These are phyloP conservation scores for Cosmorhoe ocellata DNA, from an alignment of 2,888 invertebrate genomes.

Conservation along the genomic window DNA sequence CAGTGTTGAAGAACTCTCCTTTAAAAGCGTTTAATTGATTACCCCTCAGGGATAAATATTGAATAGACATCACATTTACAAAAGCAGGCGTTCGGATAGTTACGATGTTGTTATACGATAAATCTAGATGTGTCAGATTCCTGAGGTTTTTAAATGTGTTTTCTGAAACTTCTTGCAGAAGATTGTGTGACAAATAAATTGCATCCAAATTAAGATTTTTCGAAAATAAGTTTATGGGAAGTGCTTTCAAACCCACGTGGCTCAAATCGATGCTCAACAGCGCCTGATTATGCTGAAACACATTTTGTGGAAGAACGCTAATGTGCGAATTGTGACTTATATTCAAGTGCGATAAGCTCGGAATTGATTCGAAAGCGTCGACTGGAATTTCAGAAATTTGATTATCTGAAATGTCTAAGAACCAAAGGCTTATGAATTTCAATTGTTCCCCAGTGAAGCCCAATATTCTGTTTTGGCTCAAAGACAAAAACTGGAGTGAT, in stretches of 20 bases:
- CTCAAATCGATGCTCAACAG: constrained; percentile 88
- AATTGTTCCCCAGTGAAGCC: constrained; percentile 85
- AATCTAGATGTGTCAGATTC: constrained; percentile 88
- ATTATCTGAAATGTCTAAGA: constrained; percentile 90
- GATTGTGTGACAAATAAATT: constrained; percentile 87
- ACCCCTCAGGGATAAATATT: constrained; percentile 86
- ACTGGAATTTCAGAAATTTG: constrained; percentile 87
- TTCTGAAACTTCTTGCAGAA: constrained; percentile 89
- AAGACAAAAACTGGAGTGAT: constrained; percentile 86
- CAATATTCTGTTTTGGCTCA: constrained; percentile 89
- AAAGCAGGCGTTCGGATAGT: constrained; percentile 90
- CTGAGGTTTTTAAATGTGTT: constrained; percentile 89
- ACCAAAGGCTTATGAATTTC: constrained; percentile 84
- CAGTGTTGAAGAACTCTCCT: constrained; percentile 93
- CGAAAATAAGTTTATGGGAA: constrained; percentile 87
- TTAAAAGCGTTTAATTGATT: constrained; percentile 91
- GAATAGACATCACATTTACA: constrained; percentile 88
- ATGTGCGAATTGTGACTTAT: constrained; percentile 89
- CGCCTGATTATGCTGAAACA: constrained; percentile 87
- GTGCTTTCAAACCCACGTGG: constrained; percentile 86
- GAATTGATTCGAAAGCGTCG: constrained; percentile 85
- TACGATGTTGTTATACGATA: constrained; percentile 90
- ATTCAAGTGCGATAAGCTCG: constrained; percentile 87
- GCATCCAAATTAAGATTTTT: constrained; percentile 85
- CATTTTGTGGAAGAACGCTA: constrained; percentile 83